phyloP scores from a whole-genome alignment of 2,797 vertebrate species.

The Chanos chanos region DNA sequence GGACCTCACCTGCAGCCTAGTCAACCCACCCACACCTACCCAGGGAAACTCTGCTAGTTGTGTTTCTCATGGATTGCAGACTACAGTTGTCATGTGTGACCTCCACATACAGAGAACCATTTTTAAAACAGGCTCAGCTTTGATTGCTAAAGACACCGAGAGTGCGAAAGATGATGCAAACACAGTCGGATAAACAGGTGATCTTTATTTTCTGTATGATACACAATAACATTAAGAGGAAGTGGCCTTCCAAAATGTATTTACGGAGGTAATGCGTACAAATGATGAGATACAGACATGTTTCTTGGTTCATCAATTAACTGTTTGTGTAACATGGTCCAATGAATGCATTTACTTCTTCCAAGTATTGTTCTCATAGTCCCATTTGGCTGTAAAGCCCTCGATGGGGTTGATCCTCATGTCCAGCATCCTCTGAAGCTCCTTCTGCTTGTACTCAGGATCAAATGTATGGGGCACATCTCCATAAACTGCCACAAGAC shows the following conservation, averaged over 20 bases:
- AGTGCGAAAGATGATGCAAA: slow-evolving; percentile 15
- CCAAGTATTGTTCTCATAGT: slow-evolving; percentile 93
- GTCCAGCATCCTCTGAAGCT: slow-evolving; percentile 90
- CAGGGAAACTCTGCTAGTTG: too few relatives aligned
- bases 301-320: slow-evolving; percentile 44
- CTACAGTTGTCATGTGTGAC: too few relatives aligned
- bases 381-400: slow-evolving; percentile 85
- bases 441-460: slow-evolving; percentile 71
- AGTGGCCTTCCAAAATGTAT: slow-evolving; percentile 71
- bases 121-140: too few relatives aligned
- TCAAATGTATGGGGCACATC: slow-evolving; percentile 83
- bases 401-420: slow-evolving; percentile 85
- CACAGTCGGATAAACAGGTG: slow-evolving; percentile 49
- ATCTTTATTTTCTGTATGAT: slow-evolving; percentile 78
- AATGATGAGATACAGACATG: slow-evolving; percentile 64
- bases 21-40: too few relatives aligned
- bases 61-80: too few relatives aligned
- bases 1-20: too few relatives aligned
- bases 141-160: too few relatives aligned
- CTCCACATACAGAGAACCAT: too few relatives aligned
- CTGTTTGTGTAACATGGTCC: slow-evolving; percentile 45
- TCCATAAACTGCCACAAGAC: slow-evolving; percentile 76
- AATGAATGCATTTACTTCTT: slow-evolving; percentile 80
- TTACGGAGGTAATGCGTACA: slow-evolving; percentile 64
- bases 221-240: slow-evolving; percentile 66